phyloP scores from a whole-genome alignment of 2,888 invertebrate species.

The Macroteleia sp. region DNA sequence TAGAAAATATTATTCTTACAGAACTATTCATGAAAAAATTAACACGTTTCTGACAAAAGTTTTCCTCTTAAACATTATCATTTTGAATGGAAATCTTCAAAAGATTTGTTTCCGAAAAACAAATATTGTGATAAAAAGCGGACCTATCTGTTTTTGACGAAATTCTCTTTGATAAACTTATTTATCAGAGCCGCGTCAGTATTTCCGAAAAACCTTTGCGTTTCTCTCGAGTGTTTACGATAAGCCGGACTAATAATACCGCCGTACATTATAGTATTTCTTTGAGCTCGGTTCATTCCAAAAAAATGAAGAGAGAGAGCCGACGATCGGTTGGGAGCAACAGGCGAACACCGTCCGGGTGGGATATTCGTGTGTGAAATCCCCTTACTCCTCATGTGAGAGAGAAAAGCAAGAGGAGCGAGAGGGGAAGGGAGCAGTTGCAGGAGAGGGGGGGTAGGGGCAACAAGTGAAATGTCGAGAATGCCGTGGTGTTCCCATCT shows the following conservation, averaged over 20 bases:
- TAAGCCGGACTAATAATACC: conserved; percentile 45
- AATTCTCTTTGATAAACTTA: too few relatives aligned
- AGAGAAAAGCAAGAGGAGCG: conserved; percentile 39
- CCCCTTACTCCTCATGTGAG: too few relatives aligned
- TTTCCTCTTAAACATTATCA: too few relatives aligned
- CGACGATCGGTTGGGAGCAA: neutral
- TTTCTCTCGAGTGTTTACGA: conserved; percentile 36
- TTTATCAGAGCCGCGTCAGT: too few relatives aligned
- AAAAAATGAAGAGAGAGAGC: conserved; percentile 39
- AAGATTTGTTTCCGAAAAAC: too few relatives aligned
- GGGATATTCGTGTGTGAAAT: conserved; percentile 42
- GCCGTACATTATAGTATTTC: conserved; percentile 42
- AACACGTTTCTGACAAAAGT: too few relatives aligned
- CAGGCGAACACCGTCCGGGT: conserved; percentile 22
- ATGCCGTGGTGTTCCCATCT: conserved; percentile 70
- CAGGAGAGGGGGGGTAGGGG: conserved; percentile 43
- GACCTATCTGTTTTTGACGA: too few relatives aligned
- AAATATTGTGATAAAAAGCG: too few relatives aligned
- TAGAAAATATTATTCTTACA: too few relatives aligned
- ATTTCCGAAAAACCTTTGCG: too few relatives aligned
- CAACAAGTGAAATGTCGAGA: conserved; percentile 72
- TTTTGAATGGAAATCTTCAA: too few relatives aligned
- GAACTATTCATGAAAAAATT: too few relatives aligned
- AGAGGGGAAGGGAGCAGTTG: conserved; percentile 54
- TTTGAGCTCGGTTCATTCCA: conserved; percentile 31